phyloP scores from a whole-genome alignment of 2,888 invertebrate genomes.

The Cephalotes varians region DNA sequence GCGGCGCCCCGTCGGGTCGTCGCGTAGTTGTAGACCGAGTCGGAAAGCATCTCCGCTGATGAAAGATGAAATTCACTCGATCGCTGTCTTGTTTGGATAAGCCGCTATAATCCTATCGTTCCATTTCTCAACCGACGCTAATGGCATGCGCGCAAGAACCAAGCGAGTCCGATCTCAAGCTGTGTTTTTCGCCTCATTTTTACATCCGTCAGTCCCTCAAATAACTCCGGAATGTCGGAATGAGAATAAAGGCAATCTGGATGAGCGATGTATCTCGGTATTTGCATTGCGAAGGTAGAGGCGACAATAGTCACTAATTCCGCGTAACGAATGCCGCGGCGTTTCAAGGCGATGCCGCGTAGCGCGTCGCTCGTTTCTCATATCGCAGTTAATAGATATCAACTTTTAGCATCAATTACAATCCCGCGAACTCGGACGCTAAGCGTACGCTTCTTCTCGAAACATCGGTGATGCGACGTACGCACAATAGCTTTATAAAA shows the following conservation, averaged over 20 bases:
- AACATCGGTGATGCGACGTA: not conserved
- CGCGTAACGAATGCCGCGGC: constrained; percentile 11
- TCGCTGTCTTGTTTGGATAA: constrained; percentile 26
- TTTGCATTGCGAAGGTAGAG: constrained; percentile 26
- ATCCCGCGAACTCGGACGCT: constrained; percentile 60
- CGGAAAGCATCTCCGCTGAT: constrained; percentile 85
- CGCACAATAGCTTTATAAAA: constrained; percentile 53
- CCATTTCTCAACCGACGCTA: constrained; percentile 21
- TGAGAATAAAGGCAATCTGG: not conserved
- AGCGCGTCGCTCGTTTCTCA: constrained; percentile 56
- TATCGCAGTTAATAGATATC: constrained; percentile 61
- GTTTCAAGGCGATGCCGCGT: constrained; percentile 49
- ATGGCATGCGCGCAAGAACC: constrained; percentile 4
- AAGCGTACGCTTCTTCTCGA: constrained; percentile 57
- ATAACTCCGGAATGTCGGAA: not conserved
- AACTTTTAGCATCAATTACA: constrained; percentile 74
- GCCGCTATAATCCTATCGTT: constrained; percentile 26
- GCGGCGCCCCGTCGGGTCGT: constrained; percentile 83
- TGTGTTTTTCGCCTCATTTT: constrained; percentile 4
- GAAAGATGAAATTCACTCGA: constrained; percentile 46
- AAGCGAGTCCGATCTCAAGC: constrained; percentile 7
- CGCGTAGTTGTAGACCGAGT: constrained; percentile 85
- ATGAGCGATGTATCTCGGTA: not conserved
- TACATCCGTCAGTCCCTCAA: not conserved
- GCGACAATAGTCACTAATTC: constrained; percentile 36